These are phyloP conservation scores for Pecten maximus DNA, from an alignment of 2,888 invertebrate species.

Conservation along the genomic window DNA sequence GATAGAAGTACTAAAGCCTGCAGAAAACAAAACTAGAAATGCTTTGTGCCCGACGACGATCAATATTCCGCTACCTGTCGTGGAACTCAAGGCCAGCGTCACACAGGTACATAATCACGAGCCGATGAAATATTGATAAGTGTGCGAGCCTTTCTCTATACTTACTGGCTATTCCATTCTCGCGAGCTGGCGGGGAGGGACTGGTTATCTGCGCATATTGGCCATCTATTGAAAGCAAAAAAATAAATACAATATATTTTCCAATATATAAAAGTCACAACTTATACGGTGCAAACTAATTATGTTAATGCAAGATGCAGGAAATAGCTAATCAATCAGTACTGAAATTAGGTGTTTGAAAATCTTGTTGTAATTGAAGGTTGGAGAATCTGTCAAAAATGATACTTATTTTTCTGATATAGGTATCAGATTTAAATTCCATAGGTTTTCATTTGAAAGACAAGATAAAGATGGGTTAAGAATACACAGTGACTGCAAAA, in stretches of 20 bases:
- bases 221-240: conserved; percentile 40
- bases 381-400: no score
- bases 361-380: no score
- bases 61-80: not conserved
- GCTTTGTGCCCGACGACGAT: not conserved
- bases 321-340: no score
- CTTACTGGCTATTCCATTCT: conserved; percentile 20
- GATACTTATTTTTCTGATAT: no score
- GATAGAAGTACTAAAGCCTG: not conserved
- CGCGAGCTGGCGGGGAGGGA: conserved; percentile 69
- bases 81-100: not conserved
- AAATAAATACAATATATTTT: not conserved
- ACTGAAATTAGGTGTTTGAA: no score
- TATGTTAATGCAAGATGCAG: not conserved
- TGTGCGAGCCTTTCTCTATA: not conserved
- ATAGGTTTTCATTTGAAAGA: no score
- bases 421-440: no score
- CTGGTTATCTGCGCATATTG: conserved; percentile 65
- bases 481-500: no score
- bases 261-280: not conserved
- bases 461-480: no score
- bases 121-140: not conserved
- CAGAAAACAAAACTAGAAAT: conserved; percentile 21
- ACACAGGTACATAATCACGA: not conserved
- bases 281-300: not conserved